Evolutionary conservation across 1,140 invertebrate species (phyloP).

Genomic region (Drosophila pruinosa): DNA sequence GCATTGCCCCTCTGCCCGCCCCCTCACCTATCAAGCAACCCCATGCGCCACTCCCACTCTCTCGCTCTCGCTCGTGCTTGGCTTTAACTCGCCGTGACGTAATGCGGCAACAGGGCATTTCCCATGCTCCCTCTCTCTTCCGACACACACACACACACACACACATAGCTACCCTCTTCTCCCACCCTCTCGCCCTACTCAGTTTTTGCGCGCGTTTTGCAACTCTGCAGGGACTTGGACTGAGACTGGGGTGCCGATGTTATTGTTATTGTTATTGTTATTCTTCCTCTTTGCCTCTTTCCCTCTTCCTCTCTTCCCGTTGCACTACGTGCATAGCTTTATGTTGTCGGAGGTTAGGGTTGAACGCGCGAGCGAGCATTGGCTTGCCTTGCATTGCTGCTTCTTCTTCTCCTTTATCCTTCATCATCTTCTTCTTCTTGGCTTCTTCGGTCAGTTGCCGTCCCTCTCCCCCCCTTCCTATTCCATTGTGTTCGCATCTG

Average conservation of each 20-base stretch:
- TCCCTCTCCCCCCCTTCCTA: neutral
- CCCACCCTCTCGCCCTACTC: neutral
- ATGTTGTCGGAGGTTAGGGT: conserved; percentile 82
- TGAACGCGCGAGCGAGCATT: conserved; percentile 57
- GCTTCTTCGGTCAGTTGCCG: conserved; percentile 12
- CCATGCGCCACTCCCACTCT: neutral
- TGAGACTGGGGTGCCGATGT: conserved; percentile 10
- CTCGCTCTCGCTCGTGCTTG: neutral
- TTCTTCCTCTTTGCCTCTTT: neutral
- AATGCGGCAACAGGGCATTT: conserved; percentile 68
- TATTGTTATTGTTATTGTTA: conserved; percentile 4
- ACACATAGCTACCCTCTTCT: too few species aligned
- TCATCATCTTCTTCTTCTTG: conserved; percentile 13
- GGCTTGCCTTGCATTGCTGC: neutral
- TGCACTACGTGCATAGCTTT: conserved; percentile 40
- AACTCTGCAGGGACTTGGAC: conserved; percentile 14
- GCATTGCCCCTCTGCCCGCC: neutral
- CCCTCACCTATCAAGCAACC: neutral
- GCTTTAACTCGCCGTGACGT: conserved; percentile 44
- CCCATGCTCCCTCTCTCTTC: conserved; percentile 19
- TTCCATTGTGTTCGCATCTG: neutral
- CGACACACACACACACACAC: too few species aligned
- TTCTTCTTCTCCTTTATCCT: neutral
- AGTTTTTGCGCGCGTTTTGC: conserved; percentile 25
- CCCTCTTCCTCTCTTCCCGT: conserved; percentile 24